Conservation (phyloP, 2,888 invertebrate species). For the Cryptus viduatorius region DNA sequence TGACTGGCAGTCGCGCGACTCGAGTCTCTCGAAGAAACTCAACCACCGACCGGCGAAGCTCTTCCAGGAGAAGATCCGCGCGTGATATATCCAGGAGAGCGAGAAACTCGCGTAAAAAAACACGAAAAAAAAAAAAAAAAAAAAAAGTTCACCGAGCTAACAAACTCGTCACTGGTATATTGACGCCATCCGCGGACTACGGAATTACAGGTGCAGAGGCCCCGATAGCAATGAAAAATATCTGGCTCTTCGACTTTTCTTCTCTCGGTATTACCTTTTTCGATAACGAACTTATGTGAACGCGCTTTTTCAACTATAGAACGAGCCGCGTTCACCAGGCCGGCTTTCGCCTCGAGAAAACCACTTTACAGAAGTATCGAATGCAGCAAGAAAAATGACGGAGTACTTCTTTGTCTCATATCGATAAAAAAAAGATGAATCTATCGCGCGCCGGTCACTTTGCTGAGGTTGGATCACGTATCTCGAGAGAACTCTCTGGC, state of each 20-base stretch:
- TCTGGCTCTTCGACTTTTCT: slow-evolving; percentile 37
- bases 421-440: slow-evolving; percentile 10
- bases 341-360: neutral
- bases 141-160: slow-evolving; percentile 44
- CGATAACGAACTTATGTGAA: slow-evolving; percentile 58
- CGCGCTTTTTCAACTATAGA: neutral
- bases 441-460: slow-evolving; percentile 54
- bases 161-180: slow-evolving; percentile 66
- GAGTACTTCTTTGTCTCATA: slow-evolving; percentile 55
- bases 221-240: slow-evolving; percentile 23
- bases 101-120: slow-evolving; percentile 35
- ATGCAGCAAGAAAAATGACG: slow-evolving; percentile 53
- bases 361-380: slow-evolving; percentile 32
- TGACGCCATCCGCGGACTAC: slow-evolving; percentile 61
- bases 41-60: neutral
- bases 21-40: neutral
- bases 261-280: slow-evolving; percentile 44
- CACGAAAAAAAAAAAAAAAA: slow-evolving; percentile 8
- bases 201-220: slow-evolving; percentile 13
- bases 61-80: neutral
- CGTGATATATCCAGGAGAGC: neutral
- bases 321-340: neutral
- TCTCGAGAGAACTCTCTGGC: slow-evolving; percentile 9
- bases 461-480: slow-evolving; percentile 27
- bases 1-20: slow-evolving; percentile 14